These are phyloP conservation scores for Malurus splendens DNA, from an alignment of 2,797 vertebrate genomes.

Conservation along the genomic window DNA sequence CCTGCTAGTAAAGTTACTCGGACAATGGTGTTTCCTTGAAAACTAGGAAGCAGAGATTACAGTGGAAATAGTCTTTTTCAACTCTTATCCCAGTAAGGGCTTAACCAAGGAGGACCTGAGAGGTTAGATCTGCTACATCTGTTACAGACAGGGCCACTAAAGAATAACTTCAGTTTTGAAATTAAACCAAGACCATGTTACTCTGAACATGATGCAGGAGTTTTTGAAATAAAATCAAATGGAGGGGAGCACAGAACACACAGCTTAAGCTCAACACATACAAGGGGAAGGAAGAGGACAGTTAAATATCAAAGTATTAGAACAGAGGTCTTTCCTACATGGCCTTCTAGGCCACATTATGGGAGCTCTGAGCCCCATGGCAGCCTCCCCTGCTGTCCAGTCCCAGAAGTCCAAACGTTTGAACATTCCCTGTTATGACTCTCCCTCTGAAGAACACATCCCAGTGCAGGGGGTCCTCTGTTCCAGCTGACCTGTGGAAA, in stretches of 20 bases:
- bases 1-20: neutral
- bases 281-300: neutral
- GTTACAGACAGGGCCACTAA: neutral
- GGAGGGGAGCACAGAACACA: neutral
- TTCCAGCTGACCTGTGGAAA: neutral
- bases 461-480: neutral
- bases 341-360: neutral
- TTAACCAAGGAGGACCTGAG: neutral
- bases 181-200: neutral
- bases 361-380: neutral
- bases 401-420: neutral
- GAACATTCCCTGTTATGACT: neutral
- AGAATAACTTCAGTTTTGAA: neutral
- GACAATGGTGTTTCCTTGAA: neutral
- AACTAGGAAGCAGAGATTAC: neutral
- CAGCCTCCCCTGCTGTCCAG: neutral
- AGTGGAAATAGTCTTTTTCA: neutral
- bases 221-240: rapidly evolving
- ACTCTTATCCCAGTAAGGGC: neutral
- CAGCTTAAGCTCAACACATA: neutral
- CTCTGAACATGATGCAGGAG: neutral
- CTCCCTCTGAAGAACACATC: neutral
- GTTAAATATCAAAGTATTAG: neutral
- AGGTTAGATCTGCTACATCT: neutral
- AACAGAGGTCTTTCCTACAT: neutral